phyloP scores from a whole-genome alignment of 2,888 invertebrate genomes.

The Pachymerium ferrugineum region DNA sequence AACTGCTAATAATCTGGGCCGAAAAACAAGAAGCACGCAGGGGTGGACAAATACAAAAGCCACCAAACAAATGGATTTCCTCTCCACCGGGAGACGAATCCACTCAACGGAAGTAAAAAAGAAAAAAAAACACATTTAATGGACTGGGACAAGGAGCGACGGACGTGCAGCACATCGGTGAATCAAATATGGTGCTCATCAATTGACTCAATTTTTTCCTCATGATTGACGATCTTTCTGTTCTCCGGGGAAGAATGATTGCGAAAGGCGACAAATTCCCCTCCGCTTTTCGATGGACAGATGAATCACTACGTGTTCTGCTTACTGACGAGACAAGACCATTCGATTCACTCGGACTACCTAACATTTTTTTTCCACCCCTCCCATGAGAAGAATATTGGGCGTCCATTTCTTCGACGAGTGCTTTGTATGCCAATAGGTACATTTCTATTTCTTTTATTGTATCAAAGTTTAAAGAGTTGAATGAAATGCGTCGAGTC shows the following conservation, averaged over 20 bases:
- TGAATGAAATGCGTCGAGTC: not conserved
- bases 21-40: not conserved
- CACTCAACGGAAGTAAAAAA: not conserved
- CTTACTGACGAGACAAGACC: not conserved
- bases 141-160: not conserved
- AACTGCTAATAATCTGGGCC: no score
- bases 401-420: not conserved
- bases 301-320: not conserved
- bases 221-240: not conserved
- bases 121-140: not conserved
- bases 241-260: not conserved
- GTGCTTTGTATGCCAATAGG: not conserved
- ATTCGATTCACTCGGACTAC: not conserved
- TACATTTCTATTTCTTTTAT: not conserved
- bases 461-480: not conserved
- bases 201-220: not conserved
- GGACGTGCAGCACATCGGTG: not conserved
- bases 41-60: not conserved
- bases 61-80: not conserved
- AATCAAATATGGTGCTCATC: not conserved
- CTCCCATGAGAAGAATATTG: not conserved
- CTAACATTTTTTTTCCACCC: not conserved
- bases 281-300: not conserved
- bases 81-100: not conserved
- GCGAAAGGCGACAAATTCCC: not conserved